Conservation (phyloP, 2,888 invertebrate species). For the Catocala nupta region DNA sequence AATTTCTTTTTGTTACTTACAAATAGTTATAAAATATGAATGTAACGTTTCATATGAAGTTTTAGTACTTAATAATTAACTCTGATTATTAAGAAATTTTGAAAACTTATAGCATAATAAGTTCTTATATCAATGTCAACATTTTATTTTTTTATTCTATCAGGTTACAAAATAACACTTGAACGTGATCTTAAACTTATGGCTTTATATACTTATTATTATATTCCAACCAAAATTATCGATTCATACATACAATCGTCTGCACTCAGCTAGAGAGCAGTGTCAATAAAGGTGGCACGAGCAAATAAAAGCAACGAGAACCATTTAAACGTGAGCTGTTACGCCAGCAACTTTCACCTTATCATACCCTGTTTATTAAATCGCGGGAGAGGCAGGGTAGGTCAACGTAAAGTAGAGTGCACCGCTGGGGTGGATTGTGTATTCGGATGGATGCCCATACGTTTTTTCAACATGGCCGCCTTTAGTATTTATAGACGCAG, state of each 20-base stretch:
- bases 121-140: too few species aligned
- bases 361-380: slow-evolving; percentile 18
- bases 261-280: slow-evolving; percentile 51
- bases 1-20: slow-evolving; percentile 49
- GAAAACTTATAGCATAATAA: too few species aligned
- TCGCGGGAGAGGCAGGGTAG: slow-evolving; percentile 25
- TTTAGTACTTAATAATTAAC: not conserved
- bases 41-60: not conserved
- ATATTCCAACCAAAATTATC: slow-evolving; percentile 14
- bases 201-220: not conserved
- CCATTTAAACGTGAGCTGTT: slow-evolving; percentile 49
- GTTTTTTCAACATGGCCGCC: slow-evolving; percentile 66
- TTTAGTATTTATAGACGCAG: slow-evolving; percentile 49
- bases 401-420: slow-evolving; percentile 45
- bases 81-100: too few species aligned
- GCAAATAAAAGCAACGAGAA: slow-evolving; percentile 52
- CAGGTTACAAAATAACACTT: too few species aligned
- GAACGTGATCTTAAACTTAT: too few species aligned
- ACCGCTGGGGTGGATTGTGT: slow-evolving; percentile 55
- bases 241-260: slow-evolving; percentile 22
- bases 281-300: slow-evolving; percentile 57
- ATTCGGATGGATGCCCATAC: slow-evolving; percentile 61
- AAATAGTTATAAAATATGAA: not conserved
- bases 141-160: too few species aligned
- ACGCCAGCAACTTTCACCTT: slow-evolving; percentile 21